Evolutionary conservation across 2,888 invertebrate species (phyloP).

Genomic region (Eristalis pertinax): DNA sequence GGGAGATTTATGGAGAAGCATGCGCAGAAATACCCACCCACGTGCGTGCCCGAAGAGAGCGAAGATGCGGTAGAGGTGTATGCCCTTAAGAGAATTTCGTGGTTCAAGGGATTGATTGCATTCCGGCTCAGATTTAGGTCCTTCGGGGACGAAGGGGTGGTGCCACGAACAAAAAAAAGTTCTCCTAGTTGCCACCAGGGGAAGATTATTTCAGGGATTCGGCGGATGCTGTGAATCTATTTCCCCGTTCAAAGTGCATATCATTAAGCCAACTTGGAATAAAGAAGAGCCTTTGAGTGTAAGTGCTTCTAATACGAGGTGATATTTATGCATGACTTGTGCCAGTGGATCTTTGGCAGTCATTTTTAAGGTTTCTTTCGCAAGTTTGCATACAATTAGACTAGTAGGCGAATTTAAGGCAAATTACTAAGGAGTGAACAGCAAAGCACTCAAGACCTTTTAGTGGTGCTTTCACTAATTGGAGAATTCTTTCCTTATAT

Average conservation of each 20-base stretch:
- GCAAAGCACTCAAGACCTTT: too few relatives aligned
- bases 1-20: not conserved
- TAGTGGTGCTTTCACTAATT: too few relatives aligned
- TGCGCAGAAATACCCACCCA: not conserved
- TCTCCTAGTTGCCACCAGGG: not conserved
- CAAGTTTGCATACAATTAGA: not conserved
- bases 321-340: not conserved
- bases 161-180: not conserved
- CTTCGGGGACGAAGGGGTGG: not conserved
- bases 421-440: not conserved
- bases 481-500: too few relatives aligned
- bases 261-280: not conserved
- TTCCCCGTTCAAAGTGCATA: not conserved
- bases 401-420: not conserved
- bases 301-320: not conserved
- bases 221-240: not conserved
- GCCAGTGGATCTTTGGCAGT: not conserved
- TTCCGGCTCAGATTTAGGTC: not conserved
- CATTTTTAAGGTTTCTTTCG: not conserved
- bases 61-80: not conserved
- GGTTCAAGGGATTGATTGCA: not conserved
- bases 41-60: not conserved
- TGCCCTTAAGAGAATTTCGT: not conserved
- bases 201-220: not conserved
- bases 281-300: not conserved